phyloP scores from a whole-genome alignment of 2,888 invertebrate species.

The Polymixis flavicincta region DNA sequence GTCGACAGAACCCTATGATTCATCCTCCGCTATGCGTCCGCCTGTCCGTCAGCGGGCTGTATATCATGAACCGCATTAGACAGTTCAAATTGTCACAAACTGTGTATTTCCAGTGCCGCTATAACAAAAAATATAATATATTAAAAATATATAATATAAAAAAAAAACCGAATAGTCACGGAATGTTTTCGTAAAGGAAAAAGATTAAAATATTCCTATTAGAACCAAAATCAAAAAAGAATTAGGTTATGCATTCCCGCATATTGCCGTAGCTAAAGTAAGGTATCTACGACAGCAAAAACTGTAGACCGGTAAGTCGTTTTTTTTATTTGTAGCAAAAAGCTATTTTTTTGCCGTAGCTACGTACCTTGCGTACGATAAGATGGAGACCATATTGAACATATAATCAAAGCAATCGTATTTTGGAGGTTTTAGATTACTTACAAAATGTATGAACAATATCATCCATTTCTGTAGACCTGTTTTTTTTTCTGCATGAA shows the following conservation, averaged over 20 bases:
- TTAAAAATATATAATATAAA: too few species aligned
- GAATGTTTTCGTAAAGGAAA: conserved; percentile 2
- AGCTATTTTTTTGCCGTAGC: background rate
- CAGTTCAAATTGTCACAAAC: too few species aligned
- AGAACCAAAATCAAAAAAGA: background rate
- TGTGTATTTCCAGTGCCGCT: too few species aligned
- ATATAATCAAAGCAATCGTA: background rate
- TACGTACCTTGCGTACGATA: background rate
- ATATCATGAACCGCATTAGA: too few species aligned
- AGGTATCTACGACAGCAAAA: background rate
- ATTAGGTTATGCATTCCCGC: background rate
- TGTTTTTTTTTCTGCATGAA: too few species aligned
- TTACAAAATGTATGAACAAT: too few species aligned
- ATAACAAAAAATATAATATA: too few species aligned
- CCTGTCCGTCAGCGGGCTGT: too few species aligned
- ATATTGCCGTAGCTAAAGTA: background rate
- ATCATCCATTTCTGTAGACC: too few species aligned
- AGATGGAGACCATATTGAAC: background rate
- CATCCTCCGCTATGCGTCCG: too few species aligned
- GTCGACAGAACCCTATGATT: too few species aligned
- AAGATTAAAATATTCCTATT: background rate
- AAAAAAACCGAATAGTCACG: conserved; percentile 9
- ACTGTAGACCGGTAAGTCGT: background rate
- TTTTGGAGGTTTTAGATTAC: too few species aligned
- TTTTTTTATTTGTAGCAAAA: background rate